These are phyloP conservation scores for Eupithecia exiguata DNA, from an alignment of 2,888 invertebrate species.

Conservation along the genomic window DNA sequence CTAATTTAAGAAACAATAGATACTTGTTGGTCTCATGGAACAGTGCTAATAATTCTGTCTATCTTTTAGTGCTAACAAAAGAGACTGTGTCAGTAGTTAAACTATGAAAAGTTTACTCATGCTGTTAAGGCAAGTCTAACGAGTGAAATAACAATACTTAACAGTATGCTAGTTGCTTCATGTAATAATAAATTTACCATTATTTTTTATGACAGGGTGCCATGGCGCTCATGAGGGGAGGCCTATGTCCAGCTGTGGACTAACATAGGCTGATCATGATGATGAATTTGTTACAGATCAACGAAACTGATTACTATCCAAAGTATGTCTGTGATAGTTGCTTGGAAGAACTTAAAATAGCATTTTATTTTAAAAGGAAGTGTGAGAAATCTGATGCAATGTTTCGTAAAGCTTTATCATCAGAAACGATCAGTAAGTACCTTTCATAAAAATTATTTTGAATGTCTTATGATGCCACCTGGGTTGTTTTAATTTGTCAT, in stretches of 20 bases:
- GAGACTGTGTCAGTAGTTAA: not conserved
- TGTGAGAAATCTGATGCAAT: constrained; percentile 46
- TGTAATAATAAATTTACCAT: too few species aligned
- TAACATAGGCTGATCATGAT: too few species aligned
- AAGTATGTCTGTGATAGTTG: constrained; percentile 47
- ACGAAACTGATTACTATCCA: constrained; percentile 43
- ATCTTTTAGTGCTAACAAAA: not conserved
- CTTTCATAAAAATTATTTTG: not conserved
- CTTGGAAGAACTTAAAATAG: constrained; percentile 45
- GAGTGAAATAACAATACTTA: not conserved
- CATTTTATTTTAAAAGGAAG: constrained; percentile 47
- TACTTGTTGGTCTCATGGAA: not conserved
- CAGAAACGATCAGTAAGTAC: constrained; percentile 34
- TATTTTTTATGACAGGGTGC: too few species aligned
- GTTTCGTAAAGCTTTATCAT: constrained; percentile 42
- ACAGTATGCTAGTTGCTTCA: not conserved
- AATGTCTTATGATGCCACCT: not conserved
- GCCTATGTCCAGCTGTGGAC: too few species aligned
- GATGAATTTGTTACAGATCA: constrained; percentile 44
- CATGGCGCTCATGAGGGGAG: too few species aligned
- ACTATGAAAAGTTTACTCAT: not conserved
- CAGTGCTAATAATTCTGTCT: not conserved
- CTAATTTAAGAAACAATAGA: not conserved
- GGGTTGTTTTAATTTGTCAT: not conserved
- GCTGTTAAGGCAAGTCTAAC: not conserved